A percentile compares a stretch with the other conserved stretches of the same genome.
Evolutionary conservation across 2,888 invertebrate species (phyloP).

Genomic region (Chaetoderma sp.): DNA sequence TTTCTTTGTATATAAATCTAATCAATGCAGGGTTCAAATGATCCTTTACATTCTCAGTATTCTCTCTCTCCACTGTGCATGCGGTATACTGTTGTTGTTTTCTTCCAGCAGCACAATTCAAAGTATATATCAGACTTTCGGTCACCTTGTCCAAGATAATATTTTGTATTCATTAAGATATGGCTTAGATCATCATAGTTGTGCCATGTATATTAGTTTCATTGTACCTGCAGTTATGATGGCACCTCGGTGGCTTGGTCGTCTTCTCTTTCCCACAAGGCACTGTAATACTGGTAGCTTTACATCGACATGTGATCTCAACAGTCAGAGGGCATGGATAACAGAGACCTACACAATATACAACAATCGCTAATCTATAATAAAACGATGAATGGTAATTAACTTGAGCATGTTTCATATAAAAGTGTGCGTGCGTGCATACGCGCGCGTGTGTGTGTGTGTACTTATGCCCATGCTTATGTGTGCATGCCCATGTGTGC

Average conservation of each 20-base stretch:
- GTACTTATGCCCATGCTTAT: background rate
- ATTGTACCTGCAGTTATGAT: slow-evolving; percentile 78
- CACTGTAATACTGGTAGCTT: slow-evolving; percentile 81
- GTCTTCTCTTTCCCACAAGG: slow-evolving; percentile 86
- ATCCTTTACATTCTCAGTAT: too few species aligned
- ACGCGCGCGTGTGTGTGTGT: background rate
- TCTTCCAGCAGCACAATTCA: too few species aligned
- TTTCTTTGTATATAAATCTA: too few species aligned
- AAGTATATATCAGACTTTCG: too few species aligned
- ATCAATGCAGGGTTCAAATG: too few species aligned
- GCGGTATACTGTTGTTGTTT: too few species aligned
- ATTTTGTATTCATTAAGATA: too few species aligned
- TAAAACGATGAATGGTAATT: too few species aligned
- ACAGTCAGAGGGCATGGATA: slow-evolving; percentile 84
- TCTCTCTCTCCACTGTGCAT: too few species aligned
- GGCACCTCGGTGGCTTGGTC: slow-evolving; percentile 85
- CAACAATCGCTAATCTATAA: background rate
- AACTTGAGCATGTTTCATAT: background rate
- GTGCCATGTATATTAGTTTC: background rate
- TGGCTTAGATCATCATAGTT: too few species aligned
- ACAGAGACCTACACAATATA: slow-evolving; percentile 75
- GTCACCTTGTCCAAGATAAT: too few species aligned
- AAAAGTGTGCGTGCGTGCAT: background rate
- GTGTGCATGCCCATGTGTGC: too few species aligned
- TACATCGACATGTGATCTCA: slow-evolving; percentile 83